Evolutionary conservation across 2,888 invertebrate species (phyloP).

Genomic region (Himalopsyche anomala): DNA sequence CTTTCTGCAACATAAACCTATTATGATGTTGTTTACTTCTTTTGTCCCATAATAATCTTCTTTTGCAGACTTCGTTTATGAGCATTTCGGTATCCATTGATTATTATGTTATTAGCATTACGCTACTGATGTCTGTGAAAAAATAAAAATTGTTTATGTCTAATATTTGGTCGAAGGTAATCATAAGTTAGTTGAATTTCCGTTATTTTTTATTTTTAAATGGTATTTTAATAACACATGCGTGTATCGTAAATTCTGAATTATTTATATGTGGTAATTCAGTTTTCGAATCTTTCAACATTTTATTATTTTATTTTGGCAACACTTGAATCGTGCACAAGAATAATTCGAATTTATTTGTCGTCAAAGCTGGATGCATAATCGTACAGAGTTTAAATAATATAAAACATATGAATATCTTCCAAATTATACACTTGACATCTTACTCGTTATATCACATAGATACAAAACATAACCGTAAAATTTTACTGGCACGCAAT

Average conservation of each 20-base stretch:
- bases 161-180: too few relatives aligned
- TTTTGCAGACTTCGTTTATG: constrained; percentile 53
- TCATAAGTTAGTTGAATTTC: too few relatives aligned
- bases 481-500: neutral
- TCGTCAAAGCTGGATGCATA: neutral
- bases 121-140: constrained; percentile 10
- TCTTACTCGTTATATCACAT: neutral
- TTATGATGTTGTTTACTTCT: constrained; percentile 51
- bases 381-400: neutral
- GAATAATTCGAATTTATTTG: neutral
- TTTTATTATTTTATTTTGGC: neutral
- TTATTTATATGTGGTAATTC: too few relatives aligned
- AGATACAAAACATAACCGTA: neutral
- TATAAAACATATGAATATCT: neutral
- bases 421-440: neutral
- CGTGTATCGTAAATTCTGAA: too few relatives aligned
- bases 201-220: too few relatives aligned
- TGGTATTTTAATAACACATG: too few relatives aligned
- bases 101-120: neutral
- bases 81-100: constrained; percentile 55
- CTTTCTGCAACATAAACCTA: constrained; percentile 50
- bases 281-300: too few relatives aligned
- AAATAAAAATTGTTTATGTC: neutral
- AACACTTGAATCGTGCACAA: neutral
- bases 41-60: constrained; percentile 54